These are phyloP conservation scores for Calephelis virginiensis DNA, from an alignment of 1,140 invertebrate genomes.

Conservation along the genomic window DNA sequence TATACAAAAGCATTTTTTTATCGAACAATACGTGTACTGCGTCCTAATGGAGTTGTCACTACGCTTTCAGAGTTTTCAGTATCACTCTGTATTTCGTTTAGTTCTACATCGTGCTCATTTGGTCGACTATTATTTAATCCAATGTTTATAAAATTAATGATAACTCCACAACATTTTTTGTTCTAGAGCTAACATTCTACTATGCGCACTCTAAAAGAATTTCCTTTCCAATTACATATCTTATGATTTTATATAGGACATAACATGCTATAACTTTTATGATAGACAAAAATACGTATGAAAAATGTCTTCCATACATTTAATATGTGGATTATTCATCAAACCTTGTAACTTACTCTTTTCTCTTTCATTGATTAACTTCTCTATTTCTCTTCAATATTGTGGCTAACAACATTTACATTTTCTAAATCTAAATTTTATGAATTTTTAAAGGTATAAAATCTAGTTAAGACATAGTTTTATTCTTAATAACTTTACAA, in stretches of 20 bases:
- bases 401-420: slow-evolving; percentile 29
- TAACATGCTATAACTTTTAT: slow-evolving; percentile 16
- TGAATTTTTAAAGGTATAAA: slow-evolving; percentile 27
- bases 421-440: slow-evolving; percentile 29
- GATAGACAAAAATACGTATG: slow-evolving; percentile 3
- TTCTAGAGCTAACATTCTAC: slow-evolving; percentile 11
- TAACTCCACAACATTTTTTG: slow-evolving; percentile 3
- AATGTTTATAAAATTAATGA: background rate
- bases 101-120: background rate
- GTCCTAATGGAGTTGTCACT: background rate
- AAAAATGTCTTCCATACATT: too few species aligned
- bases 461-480: slow-evolving; percentile 19
- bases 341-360: too few species aligned
- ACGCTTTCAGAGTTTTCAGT: background rate
- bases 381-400: slow-evolving; percentile 24
- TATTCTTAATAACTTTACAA: slow-evolving; percentile 20
- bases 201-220: slow-evolving; percentile 26
- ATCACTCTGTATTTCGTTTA: background rate
- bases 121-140: background rate
- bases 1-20: background rate
- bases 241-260: slow-evolving; percentile 26
- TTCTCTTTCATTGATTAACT: slow-evolving; percentile 19
- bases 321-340: too few species aligned
- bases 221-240: slow-evolving; percentile 29
- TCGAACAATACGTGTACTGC: background rate